Conservation (phyloP, 1,140 invertebrate genomes). For the Bombus ignitus region DNA sequence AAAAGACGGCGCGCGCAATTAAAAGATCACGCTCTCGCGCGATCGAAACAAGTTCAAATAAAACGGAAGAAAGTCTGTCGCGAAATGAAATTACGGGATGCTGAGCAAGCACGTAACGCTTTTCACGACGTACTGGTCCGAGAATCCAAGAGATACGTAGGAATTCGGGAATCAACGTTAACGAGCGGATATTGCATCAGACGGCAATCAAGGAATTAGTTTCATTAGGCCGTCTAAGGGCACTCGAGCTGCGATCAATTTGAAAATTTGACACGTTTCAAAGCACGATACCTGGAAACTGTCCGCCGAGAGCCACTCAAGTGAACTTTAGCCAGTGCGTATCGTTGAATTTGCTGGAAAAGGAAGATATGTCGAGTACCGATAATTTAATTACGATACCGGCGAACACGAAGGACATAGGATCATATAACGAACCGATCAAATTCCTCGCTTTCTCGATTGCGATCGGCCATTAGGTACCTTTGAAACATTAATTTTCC, state of each 20-base stretch:
- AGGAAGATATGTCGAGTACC: slow-evolving; percentile 57
- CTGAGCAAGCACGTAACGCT: slow-evolving; percentile 37
- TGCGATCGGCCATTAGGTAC: slow-evolving; percentile 12
- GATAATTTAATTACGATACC: slow-evolving; percentile 64
- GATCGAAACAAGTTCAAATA: background rate
- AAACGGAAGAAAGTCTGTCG: background rate
- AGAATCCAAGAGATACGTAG: slow-evolving; percentile 50
- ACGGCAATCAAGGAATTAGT: slow-evolving; percentile 69
- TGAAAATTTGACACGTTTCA: slow-evolving; percentile 64
- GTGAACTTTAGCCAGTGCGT: background rate
- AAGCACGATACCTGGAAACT: slow-evolving; percentile 47
- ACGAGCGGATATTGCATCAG: slow-evolving; percentile 69
- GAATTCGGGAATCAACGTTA: slow-evolving; percentile 63
- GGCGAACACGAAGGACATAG: slow-evolving; percentile 34
- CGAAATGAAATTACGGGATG: slow-evolving; percentile 56
- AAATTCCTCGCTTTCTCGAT: slow-evolving; percentile 21
- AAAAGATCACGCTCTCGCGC: background rate
- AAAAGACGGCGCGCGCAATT: background rate
- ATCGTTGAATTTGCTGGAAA: slow-evolving; percentile 35
- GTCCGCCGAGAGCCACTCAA: slow-evolving; percentile 4
- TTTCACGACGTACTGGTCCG: slow-evolving; percentile 39
- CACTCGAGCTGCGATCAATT: slow-evolving; percentile 56
- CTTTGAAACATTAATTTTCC: slow-evolving; percentile 18
- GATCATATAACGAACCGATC: slow-evolving; percentile 18
- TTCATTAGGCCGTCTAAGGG: slow-evolving; percentile 62